Conservation (phyloP, 2,888 invertebrate species). For the Subacronicta megacephala region DNA sequence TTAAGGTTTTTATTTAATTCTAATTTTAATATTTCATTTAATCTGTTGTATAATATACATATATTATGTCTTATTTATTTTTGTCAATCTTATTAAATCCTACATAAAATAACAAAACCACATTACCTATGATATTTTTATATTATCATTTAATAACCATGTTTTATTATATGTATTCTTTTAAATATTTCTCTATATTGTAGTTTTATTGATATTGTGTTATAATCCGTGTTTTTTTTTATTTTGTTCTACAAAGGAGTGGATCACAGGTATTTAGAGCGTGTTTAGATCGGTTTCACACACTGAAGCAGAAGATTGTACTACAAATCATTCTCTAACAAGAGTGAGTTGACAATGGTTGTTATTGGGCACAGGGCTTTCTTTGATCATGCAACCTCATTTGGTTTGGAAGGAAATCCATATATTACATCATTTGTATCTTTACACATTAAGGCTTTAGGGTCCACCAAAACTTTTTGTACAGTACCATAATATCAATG, state of each 20-base stretch:
- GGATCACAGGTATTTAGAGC: slow-evolving; percentile 70
- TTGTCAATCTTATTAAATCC: not conserved
- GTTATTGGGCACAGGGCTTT: slow-evolving; percentile 47
- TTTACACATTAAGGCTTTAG: not conserved
- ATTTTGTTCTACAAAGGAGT: slow-evolving; percentile 71
- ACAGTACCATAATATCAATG: slow-evolving; percentile 19
- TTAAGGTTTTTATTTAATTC: not conserved
- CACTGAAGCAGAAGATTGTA: slow-evolving; percentile 63
- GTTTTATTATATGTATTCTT: not conserved
- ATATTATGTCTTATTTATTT: not conserved
- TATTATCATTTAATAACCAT: not conserved
- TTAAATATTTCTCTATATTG: not conserved
- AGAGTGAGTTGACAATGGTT: slow-evolving; percentile 63
- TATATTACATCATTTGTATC: slow-evolving; percentile 31
- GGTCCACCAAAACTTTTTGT: not conserved
- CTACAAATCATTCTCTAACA: slow-evolving; percentile 54
- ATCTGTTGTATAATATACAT: no score
- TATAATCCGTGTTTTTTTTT: slow-evolving; percentile 43
- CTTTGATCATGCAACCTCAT: slow-evolving; percentile 30
- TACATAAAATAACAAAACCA: not conserved
- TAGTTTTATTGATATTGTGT: slow-evolving; percentile 27
- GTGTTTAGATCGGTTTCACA: slow-evolving; percentile 67
- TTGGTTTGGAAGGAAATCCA: slow-evolving; percentile 24
- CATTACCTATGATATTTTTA: not conserved
- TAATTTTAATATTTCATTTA: not conserved